phyloP scores from a whole-genome alignment of 2,113 vertebrate genomes.

The Scartelaos histophorus region DNA sequence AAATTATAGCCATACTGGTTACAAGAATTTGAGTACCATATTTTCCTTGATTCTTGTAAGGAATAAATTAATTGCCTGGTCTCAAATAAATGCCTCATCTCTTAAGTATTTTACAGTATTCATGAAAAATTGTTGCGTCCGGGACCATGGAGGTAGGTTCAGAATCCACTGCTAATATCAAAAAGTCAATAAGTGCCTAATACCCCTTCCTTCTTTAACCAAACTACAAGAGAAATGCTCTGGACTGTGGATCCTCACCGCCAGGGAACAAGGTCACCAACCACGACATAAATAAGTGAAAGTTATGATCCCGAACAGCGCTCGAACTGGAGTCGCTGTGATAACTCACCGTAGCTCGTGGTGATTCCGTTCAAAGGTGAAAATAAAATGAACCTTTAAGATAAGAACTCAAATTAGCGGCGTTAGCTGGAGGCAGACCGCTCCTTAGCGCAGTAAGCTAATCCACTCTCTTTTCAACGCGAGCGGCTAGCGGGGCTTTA shows the following conservation, averaged over 20 bases:
- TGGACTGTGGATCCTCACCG: background rate
- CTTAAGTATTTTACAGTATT: too few relatives aligned
- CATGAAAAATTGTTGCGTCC: too few relatives aligned
- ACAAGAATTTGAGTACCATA: too few relatives aligned
- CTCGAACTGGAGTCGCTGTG: background rate
- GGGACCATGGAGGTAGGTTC: too few relatives aligned
- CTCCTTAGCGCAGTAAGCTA: conserved; percentile 42
- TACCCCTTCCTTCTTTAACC: too few relatives aligned
- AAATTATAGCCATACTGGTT: too few relatives aligned
- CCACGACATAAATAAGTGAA: background rate
- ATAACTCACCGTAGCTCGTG: conserved; percentile 21
- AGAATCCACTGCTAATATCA: too few relatives aligned
- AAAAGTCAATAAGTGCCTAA: too few relatives aligned
- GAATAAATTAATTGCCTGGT: too few relatives aligned
- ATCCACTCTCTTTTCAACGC: conserved; percentile 52
- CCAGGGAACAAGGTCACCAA: background rate
- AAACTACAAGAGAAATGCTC: too few relatives aligned
- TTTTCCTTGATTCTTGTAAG: too few relatives aligned
- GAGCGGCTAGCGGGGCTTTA: conserved; percentile 37
- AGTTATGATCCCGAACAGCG: background rate
- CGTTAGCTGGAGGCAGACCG: conserved; percentile 23
- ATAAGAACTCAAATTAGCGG: conserved; percentile 53
- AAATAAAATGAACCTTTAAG: conserved; percentile 43
- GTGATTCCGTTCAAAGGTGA: conserved; percentile 20
- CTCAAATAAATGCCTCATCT: too few relatives aligned